A percentile compares a stretch with the other conserved stretches of the same genome.
Evolutionary conservation across 2,888 invertebrate genomes (phyloP).

Genomic region (Parnassius orleans): DNA sequence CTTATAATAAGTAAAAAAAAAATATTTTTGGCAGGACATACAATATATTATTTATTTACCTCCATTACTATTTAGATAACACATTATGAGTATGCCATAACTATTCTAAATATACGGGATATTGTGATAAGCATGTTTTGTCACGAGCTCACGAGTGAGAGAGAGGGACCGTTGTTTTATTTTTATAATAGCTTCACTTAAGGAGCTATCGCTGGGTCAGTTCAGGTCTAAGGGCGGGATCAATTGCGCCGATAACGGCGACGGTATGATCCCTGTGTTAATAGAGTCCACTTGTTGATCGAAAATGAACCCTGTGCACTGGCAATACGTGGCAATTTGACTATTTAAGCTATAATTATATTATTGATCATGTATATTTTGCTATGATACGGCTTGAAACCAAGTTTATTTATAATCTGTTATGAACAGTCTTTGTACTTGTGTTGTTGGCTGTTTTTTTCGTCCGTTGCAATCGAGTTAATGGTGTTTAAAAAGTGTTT

Average conservation of each 20-base stretch:
- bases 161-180: constrained; percentile 20
- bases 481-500: constrained; percentile 6
- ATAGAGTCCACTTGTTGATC: not conserved
- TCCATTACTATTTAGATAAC: constrained; percentile 5
- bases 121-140: constrained; percentile 14
- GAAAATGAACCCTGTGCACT: constrained; percentile 7
- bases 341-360: not conserved
- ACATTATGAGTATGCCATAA: constrained; percentile 18
- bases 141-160: constrained; percentile 6
- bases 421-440: constrained; percentile 18
- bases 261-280: constrained; percentile 14
- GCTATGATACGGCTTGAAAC: constrained; percentile 11
- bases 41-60: no score
- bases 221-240: constrained; percentile 29
- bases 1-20: no score
- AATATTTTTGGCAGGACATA: no score
- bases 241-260: constrained; percentile 25
- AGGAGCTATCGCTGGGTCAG: constrained; percentile 13
- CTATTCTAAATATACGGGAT: not conserved
- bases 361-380: constrained; percentile 11
- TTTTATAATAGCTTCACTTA: constrained; percentile 21
- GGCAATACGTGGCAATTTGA: constrained; percentile 1
- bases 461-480: constrained; percentile 12
- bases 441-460: constrained; percentile 13
- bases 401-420: constrained; percentile 20